Evolutionary conservation across 1,140 invertebrate species (phyloP).

Genomic region (Heliconius eleuchia): DNA sequence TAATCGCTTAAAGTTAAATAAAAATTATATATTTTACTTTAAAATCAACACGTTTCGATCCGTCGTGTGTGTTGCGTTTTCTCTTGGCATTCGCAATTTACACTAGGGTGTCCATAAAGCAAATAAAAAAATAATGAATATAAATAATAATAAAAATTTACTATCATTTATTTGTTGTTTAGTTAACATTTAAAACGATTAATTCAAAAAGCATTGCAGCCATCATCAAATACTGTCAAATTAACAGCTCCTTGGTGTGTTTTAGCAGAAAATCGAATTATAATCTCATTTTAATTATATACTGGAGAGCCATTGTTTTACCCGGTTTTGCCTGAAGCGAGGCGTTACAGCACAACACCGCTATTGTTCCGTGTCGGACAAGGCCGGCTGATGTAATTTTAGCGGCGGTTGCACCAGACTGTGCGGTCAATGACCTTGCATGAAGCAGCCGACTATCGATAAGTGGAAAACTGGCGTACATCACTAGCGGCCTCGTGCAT

Average conservation of each 20-base stretch:
- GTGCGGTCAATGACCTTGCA: conserved; percentile 72
- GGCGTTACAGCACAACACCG: conserved; percentile 44
- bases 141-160: background rate
- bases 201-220: too few species aligned
- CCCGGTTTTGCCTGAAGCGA: conserved; percentile 26
- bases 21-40: background rate
- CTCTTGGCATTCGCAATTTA: background rate
- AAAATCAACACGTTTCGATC: background rate
- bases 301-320: background rate
- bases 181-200: too few species aligned
- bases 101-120: background rate
- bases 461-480: conserved; percentile 54
- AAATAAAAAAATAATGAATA: background rate
- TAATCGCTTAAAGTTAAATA: too few species aligned
- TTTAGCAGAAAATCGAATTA: background rate
- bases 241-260: background rate
- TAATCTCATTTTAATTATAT: background rate
- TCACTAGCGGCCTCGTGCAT: conserved; percentile 52
- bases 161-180: too few species aligned
- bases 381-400: conserved; percentile 76
- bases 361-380: conserved; percentile 75
- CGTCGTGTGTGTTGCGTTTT: background rate
- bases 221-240: background rate
- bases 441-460: conserved; percentile 53
- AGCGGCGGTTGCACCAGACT: conserved; percentile 62